phyloP scores from a whole-genome alignment of 1,140 invertebrate species.

The Drosophila lacertosa region DNA sequence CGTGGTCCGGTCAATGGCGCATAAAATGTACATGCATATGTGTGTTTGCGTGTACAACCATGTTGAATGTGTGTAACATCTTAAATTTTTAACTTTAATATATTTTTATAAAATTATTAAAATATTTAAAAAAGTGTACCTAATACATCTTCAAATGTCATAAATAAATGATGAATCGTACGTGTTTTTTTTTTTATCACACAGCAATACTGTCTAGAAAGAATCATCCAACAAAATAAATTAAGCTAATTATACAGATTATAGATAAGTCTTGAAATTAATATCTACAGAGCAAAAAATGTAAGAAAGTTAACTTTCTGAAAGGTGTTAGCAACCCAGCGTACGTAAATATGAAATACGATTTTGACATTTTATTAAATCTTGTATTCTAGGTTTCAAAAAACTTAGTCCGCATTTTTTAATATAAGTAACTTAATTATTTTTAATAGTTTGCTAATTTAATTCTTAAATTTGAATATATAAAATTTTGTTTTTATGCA shows the following conservation, averaged over 20 bases:
- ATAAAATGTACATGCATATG: too few species aligned
- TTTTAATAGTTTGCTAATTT: slow-evolving; percentile 52
- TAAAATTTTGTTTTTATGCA: slow-evolving; percentile 37
- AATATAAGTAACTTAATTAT: slow-evolving; percentile 44
- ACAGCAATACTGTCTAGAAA: background rate
- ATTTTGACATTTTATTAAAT: slow-evolving; percentile 45
- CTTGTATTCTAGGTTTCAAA: slow-evolving; percentile 49
- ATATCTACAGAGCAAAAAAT: background rate
- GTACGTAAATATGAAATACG: slow-evolving; percentile 25
- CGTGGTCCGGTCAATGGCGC: too few species aligned
- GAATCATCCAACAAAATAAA: too few species aligned
- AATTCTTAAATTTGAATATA: slow-evolving; percentile 49
- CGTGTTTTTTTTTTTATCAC: background rate
- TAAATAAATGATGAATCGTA: background rate
- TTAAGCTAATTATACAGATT: background rate
- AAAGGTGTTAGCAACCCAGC: background rate
- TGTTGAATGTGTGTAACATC: too few species aligned
- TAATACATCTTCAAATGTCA: too few species aligned
- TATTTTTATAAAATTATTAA: too few species aligned
- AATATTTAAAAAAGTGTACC: too few species aligned
- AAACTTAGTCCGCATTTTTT: slow-evolving; percentile 46
- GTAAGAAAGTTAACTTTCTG: too few species aligned
- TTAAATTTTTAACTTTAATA: too few species aligned
- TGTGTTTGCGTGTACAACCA: too few species aligned
- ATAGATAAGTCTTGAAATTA: background rate